Evolutionary conservation across 2,888 invertebrate species (phyloP).

Genomic region (Pachycephus smyrnensis): DNA sequence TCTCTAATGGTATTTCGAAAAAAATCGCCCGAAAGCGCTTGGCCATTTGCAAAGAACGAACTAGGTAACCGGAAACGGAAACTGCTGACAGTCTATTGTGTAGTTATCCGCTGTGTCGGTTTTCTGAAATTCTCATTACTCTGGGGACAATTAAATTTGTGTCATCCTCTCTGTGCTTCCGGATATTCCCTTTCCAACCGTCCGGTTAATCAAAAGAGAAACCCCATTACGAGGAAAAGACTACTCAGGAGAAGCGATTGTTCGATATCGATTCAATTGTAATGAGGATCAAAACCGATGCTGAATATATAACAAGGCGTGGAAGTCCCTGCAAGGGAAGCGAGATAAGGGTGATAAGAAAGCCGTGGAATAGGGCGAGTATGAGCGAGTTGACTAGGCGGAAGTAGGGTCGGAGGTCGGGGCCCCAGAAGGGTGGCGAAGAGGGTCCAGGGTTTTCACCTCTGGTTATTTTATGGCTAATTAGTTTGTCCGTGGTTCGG

Average conservation of each 20-base stretch:
- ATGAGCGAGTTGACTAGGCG: neutral
- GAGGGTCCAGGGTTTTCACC: conserved; percentile 12
- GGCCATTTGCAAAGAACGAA: neutral
- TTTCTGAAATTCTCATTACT: neutral
- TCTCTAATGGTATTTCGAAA: neutral
- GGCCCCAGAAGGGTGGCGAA: neutral
- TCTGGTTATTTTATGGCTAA: conserved; percentile 28
- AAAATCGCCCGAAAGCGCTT: neutral
- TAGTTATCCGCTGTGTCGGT: neutral
- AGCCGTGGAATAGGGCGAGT: neutral
- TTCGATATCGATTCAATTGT: neutral
- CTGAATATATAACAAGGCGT: neutral
- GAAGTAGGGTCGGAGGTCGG: neutral
- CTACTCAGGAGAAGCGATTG: neutral
- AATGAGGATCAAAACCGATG: neutral
- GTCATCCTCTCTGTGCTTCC: neutral
- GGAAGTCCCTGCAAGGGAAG: neutral
- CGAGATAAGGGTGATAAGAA: neutral
- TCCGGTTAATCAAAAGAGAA: neutral
- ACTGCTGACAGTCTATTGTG: neutral
- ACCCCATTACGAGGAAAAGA: neutral
- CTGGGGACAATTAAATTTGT: neutral
- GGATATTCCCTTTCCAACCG: neutral
- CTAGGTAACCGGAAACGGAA: neutral
- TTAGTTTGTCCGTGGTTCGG: conserved; percentile 30